These are phyloP conservation scores for Naja naja DNA, from an alignment of 2,113 vertebrate genomes.

Conservation along the genomic window DNA sequence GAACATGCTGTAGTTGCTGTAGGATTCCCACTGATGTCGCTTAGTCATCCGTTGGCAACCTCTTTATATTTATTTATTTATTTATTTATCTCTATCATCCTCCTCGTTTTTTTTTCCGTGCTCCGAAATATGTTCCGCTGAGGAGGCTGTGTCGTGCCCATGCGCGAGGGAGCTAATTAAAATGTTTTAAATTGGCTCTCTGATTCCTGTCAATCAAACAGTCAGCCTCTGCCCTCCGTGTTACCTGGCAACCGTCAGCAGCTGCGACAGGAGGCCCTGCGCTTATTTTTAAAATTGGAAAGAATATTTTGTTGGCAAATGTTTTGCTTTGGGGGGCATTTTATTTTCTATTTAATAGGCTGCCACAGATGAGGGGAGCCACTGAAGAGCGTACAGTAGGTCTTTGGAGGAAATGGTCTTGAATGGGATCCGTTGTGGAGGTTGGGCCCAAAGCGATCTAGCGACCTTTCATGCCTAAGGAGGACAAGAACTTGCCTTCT, in stretches of 20 bases:
- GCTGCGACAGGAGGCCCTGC: conserved; percentile 23
- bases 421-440: not conserved
- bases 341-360: not conserved
- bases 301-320: not conserved
- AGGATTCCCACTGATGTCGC: conserved; percentile 68
- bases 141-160: conserved; percentile 37
- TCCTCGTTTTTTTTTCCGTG: not conserved
- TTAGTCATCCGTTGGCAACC: conserved; percentile 37
- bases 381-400: not conserved
- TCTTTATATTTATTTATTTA: not conserved
- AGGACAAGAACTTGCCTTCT: too few species aligned
- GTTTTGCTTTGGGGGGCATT: not conserved
- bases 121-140: not conserved
- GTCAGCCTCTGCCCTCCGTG: conserved; percentile 1
- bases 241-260: conserved; percentile 58
- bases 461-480: too few species aligned
- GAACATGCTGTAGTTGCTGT: conserved; percentile 47
- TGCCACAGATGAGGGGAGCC: not conserved
- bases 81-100: not conserved
- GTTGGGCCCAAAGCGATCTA: not conserved
- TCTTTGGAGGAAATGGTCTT: not conserved
- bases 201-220: conserved; percentile 33
- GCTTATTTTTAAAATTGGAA: conserved; percentile 33
- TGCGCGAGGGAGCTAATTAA: conserved; percentile 44
- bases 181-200: conserved; percentile 40